Evolutionary conservation across 1,140 invertebrate genomes (phyloP).

Genomic region (fruit fly (Drosophila melanogaster)): DNA sequence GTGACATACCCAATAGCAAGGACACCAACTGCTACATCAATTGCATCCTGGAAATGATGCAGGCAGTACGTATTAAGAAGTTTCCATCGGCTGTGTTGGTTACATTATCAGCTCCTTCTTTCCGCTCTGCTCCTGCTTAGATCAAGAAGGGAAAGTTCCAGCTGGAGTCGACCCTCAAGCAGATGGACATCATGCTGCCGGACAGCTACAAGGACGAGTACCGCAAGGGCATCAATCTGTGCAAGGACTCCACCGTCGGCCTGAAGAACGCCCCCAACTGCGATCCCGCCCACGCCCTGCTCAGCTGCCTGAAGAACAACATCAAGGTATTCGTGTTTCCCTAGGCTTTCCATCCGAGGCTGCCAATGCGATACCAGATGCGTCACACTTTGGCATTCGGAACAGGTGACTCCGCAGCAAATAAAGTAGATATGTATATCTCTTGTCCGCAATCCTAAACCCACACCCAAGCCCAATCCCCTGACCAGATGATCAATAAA

Average conservation of each 20-base stretch:
- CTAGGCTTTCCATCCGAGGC: conserved; percentile 14
- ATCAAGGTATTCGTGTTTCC: conserved; percentile 76
- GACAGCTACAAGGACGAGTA: conserved; percentile 71
- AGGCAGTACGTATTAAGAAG: conserved; percentile 48
- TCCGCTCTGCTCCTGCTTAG: conserved; percentile 17
- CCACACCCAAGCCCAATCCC: no score
- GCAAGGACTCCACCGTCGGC: conserved; percentile 68
- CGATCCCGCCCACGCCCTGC: conserved; percentile 63
- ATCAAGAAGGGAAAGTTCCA: conserved; percentile 82
- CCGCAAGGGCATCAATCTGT: conserved; percentile 47
- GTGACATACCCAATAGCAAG: conserved; percentile 70
- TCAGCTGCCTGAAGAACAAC: conserved; percentile 61
- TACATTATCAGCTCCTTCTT: no score
- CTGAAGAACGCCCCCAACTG: conserved; percentile 75
- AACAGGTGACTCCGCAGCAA: neutral
- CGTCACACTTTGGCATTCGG: neutral
- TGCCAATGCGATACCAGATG: neutral
- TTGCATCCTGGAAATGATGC: conserved; percentile 82
- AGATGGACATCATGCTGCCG: conserved; percentile 74
- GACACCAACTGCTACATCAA: conserved; percentile 80
- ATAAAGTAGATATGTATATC: neutral
- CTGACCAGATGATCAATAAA: conserved; percentile 31
- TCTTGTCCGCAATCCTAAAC: neutral
- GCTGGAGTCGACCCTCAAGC: conserved; percentile 70
- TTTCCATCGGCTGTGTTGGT: neutral